These are phyloP conservation scores for Boulengeromyrus knoepffleri DNA, from an alignment of 2,113 vertebrate genomes.

Conservation along the genomic window DNA sequence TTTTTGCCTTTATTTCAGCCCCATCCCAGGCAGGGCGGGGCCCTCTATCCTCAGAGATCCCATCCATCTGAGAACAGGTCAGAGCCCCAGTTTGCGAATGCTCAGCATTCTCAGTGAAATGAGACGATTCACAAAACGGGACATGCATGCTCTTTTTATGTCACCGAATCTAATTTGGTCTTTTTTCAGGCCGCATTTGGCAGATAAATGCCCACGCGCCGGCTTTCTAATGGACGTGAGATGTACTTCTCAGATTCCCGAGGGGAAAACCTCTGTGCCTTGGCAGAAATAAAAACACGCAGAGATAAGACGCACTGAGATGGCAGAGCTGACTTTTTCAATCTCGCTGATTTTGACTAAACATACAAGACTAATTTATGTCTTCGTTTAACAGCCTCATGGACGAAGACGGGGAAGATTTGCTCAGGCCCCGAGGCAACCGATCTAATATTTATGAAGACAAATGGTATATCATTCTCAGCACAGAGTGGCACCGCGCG, in stretches of 20 bases:
- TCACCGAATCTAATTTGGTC: neutral
- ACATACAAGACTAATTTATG: conserved; percentile 16
- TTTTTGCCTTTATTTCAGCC: neutral
- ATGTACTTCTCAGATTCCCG: neutral
- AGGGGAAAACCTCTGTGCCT: neutral
- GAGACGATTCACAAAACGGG: neutral
- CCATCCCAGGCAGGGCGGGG: neutral
- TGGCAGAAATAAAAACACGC: neutral
- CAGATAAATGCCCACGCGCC: neutral
- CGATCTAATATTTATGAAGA: conserved; percentile 23
- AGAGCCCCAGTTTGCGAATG: neutral
- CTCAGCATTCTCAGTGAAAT: neutral
- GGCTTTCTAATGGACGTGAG: neutral
- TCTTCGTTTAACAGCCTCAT: conserved; percentile 7
- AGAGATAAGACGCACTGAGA: neutral
- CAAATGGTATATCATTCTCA: neutral
- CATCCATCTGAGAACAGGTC: neutral
- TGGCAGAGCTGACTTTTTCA: neutral
- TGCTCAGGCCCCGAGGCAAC: neutral
- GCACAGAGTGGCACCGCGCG: neutral
- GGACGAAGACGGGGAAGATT: conserved; percentile 1
- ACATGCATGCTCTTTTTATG: neutral
- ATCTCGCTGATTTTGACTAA: conserved; percentile 12
- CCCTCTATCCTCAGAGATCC: neutral
- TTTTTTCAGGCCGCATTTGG: neutral